Base-by-base conservation (phyloP, 2,113 vertebrate genomes). In the Ceuthmochares aereus region DNA sequence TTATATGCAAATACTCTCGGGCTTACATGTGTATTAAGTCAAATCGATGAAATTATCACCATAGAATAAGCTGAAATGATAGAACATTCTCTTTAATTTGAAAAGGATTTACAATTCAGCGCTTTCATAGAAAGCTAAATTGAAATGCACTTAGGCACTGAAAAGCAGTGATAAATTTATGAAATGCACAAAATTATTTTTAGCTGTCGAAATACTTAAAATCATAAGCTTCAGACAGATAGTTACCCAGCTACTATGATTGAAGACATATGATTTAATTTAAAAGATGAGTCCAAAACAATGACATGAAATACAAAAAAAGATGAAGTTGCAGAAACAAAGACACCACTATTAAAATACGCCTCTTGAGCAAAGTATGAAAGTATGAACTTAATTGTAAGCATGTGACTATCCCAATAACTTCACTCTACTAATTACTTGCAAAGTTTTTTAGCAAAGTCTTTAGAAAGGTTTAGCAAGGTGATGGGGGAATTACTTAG, bases 151-250 rank as follows among this genome's bases (percentile, higher is more conserved):
- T 97, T 89, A 87, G 1, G 5, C 27, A 67, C 92, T 96, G 96
- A 86, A 96, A 97, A 88, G 30, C 47, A 45, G 67, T 82, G 92
- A 96, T 95, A 97, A 97, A 97, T 93, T 92, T 96, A 96, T 92
- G 92, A 95, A 96, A 96, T 78, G 42, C 42, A 63, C 49, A 79
- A 14, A 95, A 80, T 93, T 95, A 93, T 82, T 96, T 94, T 79
- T 89, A 49, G 30, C 72, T 91, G 91, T 87, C 86, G 95, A 97
- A 97, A 97, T 94, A 90, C 55, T 92, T 95, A 92, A 96, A 92
- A 60, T 52, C 55, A 58, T 74, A 96, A 96, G 42, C 67, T 90
- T 60, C 81, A 95, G 79, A 59, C 18, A 73, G 27, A 83, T 55
- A 74, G 89, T 74, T 95, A 96, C 93, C 73, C 34, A 91, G 26